Base-by-base conservation (phyloP, 2,113 vertebrate genomes). In the Ochotona curzoniae region DNA sequence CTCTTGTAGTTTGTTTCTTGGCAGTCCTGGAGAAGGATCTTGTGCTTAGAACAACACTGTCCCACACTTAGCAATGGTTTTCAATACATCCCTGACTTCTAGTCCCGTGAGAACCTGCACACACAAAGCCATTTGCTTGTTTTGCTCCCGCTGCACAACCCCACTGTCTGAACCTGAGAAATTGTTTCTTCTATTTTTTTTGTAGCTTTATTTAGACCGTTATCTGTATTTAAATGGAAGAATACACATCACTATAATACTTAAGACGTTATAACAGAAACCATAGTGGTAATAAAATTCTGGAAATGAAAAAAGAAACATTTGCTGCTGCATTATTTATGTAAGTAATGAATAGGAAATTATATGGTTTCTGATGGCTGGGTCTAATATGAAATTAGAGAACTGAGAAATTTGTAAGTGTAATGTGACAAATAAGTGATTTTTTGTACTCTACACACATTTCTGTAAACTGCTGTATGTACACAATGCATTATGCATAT, bases 71-170 rank as follows among this genome's bases (percentile, higher is more conserved):
- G 21, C 28, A 61, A 14, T 49, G 51, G 26, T 91, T 89, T 67
- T 3, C 21, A 84, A 47, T 82, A 8, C 6, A 89, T 95, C 70
- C 89, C 82, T 78, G 69, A 85, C 73, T 91, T 23, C 38, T 74
- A 44, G 32, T 92, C 83, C 83, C 28, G 1, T 1, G 23, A 87
- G 38, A 61, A 67, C 32, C 14, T 74, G 9, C 23, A 57, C 7
- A 67, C 12, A 64, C 1, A 21, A 26, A 8, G 76, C 32, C 2
- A 38, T 75, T 89, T 67, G 4, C 82, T 83, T 91, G 9, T 28
- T 18, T 17, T 1, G 20, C 1, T n/a, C n/a, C 0, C 5, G 1
- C 1, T 25, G 0, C 7, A 1, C 3, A 21, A 8, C 3, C 2
- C n/a, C 18, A 13, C 28, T 49, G 8, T 23, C 21, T 23, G 1